A percentile compares a stretch with the other conserved stretches of the same genome.
phyloP scores from a whole-genome alignment of 2,888 invertebrate genomes.

The Orgyia antiqua region DNA sequence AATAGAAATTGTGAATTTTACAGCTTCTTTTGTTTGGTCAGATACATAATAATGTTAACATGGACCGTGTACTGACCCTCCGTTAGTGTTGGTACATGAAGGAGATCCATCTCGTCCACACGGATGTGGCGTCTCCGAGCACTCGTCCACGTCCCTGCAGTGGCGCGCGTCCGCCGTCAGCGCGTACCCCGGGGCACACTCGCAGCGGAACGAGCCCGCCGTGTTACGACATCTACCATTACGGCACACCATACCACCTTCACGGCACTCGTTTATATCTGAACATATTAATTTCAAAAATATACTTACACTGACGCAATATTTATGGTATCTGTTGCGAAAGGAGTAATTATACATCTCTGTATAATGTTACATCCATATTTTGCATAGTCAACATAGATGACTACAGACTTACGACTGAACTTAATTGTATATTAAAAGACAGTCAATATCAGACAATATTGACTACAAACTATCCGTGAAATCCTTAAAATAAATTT shows the following conservation, averaged over 20 bases:
- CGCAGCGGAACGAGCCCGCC: conserved; percentile 88
- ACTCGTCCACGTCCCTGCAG: conserved; percentile 89
- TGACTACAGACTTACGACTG: too few relatives aligned
- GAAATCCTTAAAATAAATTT: too few relatives aligned
- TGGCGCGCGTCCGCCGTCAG: conserved; percentile 86
- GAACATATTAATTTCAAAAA: too few relatives aligned
- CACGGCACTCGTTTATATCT: conserved; percentile 91
- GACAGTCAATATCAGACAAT: too few relatives aligned
- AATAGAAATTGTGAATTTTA: too few relatives aligned
- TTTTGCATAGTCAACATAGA: too few relatives aligned
- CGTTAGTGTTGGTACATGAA: conserved; percentile 66
- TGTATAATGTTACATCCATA: neutral
- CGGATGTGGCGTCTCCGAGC: conserved; percentile 74
- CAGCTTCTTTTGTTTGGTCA: too few relatives aligned
- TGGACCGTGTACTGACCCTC: conserved; percentile 42
- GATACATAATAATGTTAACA: neutral
- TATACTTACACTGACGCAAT: too few relatives aligned
- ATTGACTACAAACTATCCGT: too few relatives aligned
- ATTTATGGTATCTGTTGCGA: too few relatives aligned
- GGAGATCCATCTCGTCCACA: conserved; percentile 61
- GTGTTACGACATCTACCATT: conserved; percentile 91
- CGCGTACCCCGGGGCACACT: conserved; percentile 88
- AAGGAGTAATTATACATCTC: too few relatives aligned
- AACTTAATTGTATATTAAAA: too few relatives aligned
- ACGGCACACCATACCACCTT: conserved; percentile 90